A percentile compares a stretch with the other conserved stretches of the same genome.
These are phyloP conservation scores for Anthrax anthrax DNA, from an alignment of 2,888 invertebrate genomes.

Conservation along the genomic window DNA sequence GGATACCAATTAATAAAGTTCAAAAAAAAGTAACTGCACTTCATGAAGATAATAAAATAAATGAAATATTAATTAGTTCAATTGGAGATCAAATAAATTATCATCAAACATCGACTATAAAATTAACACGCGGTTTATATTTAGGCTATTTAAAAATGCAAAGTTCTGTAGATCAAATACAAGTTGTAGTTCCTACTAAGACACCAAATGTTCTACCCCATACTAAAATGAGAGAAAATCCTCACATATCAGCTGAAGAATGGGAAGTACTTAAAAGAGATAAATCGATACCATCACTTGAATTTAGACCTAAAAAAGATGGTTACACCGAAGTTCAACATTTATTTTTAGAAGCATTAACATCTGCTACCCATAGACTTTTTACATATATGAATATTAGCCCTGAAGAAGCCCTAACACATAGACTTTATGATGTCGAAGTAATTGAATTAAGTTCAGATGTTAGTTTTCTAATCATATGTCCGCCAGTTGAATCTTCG, in stretches of 20 bases:
- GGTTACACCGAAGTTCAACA: slow-evolving; percentile 60
- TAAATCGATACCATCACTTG: slow-evolving; percentile 32
- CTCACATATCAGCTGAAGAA: slow-evolving; percentile 92
- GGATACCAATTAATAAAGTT: slow-evolving; percentile 79
- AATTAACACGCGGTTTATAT: slow-evolving; percentile 77
- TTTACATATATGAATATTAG: slow-evolving; percentile 70
- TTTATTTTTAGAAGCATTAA: slow-evolving; percentile 63
- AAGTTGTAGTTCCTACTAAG: slow-evolving; percentile 82
- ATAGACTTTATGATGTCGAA: slow-evolving; percentile 84
- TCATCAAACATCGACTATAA: slow-evolving; percentile 58
- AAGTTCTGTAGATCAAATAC: slow-evolving; percentile 87
- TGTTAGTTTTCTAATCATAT: slow-evolving; percentile 81
- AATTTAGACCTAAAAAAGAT: slow-evolving; percentile 33
- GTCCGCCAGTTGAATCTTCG: slow-evolving; percentile 83
- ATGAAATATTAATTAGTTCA: slow-evolving; percentile 72
- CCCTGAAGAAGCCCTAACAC: slow-evolving; percentile 50
- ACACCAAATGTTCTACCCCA: slow-evolving; percentile 92
- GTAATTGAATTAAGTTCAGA: slow-evolving; percentile 83
- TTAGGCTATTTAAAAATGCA: slow-evolving; percentile 93
- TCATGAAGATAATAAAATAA: slow-evolving; percentile 60
- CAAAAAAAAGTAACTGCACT: slow-evolving; percentile 61
- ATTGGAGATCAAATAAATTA: slow-evolving; percentile 64
- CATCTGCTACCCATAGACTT: slow-evolving; percentile 56
- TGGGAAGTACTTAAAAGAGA: slow-evolving; percentile 77
- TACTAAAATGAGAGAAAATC: slow-evolving; percentile 83